Base-by-base conservation (phyloP, 2,888 invertebrate genomes). In the Nycteola revayana region DNA sequence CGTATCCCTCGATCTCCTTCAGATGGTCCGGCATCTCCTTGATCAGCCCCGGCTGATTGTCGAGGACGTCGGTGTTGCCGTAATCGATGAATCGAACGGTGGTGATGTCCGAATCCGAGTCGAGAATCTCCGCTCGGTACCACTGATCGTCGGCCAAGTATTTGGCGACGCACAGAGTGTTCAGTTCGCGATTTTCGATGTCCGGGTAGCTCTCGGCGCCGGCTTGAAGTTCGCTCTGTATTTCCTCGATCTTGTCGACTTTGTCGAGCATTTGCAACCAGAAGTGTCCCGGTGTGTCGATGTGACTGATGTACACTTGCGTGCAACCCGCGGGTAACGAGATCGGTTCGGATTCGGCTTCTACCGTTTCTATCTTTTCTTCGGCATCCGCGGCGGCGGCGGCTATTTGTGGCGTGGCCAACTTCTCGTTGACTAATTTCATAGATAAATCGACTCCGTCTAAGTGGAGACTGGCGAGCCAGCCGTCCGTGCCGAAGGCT, bases 51-150 rank as follows among this genome's bases (percentile, higher is more conserved):
- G 90, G 89, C 10, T 89, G 86, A 44, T 93, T 93, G 26, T 92
- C 90, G 0, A 94, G 85, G 0, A 94, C 92, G 54, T 95, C 95
- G 0, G 94, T 94, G 60, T 94, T 95, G 6, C 95, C 95, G 57
- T 92, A 95, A 66, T 95, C 95, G 7, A 94, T 91, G 56, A 95
- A 95, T 18, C 94, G 90, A 1, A 95, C 92, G 0, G 94, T 94
- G 6, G 93, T 94, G 22, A 94, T 92, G 45, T 95, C 94, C 3
- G 91, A 89, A 45, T 94, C 93, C 0, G 94, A 91, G 66, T 96
- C 96, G 23, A 97, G 91, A 5, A 98, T 93, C 66, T 93, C 93
- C 0, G 97, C 98, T 37, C 98, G 91, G 75, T 98, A 98, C 98
- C 98, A 99, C 46, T 92, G 91, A 23, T 94, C 93, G 66, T 98